Evolutionary conservation across 2,888 invertebrate genomes (phyloP).

Genomic region (Chloroclystis v-ata): DNA sequence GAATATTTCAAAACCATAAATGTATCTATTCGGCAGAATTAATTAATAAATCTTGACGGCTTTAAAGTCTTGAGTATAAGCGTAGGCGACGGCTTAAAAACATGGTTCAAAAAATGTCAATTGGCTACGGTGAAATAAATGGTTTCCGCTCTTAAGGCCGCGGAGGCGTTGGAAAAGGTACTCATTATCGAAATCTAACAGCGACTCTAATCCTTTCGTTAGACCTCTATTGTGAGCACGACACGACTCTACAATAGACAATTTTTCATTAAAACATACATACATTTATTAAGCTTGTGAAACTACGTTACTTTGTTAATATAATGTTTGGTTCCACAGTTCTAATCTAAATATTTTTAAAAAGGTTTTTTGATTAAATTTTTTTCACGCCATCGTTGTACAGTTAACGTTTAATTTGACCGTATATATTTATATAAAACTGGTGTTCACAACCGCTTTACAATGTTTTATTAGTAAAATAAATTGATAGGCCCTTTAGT

Average conservation of each 20-base stretch:
- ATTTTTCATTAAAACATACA: background rate
- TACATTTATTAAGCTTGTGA: no score
- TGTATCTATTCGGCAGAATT: constrained; percentile 20
- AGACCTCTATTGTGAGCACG: constrained; percentile 61
- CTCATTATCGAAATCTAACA: constrained; percentile 67
- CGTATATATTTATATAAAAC: background rate
- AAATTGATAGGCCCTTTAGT: constrained; percentile 14
- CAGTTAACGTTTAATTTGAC: no score
- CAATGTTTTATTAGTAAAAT: constrained; percentile 14
- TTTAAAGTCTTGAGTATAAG: constrained; percentile 21
- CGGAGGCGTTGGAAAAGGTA: constrained; percentile 58
- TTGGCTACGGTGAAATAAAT: constrained; percentile 67
- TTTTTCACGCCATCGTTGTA: constrained; percentile 32
- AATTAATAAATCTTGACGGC: constrained; percentile 23
- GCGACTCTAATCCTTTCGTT: constrained; percentile 75
- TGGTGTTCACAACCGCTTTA: background rate
- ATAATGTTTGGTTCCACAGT: no score
- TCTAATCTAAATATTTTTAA: no score
- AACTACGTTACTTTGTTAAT: no score
- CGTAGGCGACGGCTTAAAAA: constrained; percentile 48
- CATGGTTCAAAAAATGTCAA: constrained; percentile 44
- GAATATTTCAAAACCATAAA: constrained; percentile 25
- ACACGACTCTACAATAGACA: constrained; percentile 20
- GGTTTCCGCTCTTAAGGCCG: constrained; percentile 52
- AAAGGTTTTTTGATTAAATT: no score